Percentiles rank a stretch among this genome's conserved stretches.
These are phyloP conservation scores for Rhinopomastus cyanomelas DNA, from an alignment of 2,113 vertebrate species.

Conservation along the genomic window DNA sequence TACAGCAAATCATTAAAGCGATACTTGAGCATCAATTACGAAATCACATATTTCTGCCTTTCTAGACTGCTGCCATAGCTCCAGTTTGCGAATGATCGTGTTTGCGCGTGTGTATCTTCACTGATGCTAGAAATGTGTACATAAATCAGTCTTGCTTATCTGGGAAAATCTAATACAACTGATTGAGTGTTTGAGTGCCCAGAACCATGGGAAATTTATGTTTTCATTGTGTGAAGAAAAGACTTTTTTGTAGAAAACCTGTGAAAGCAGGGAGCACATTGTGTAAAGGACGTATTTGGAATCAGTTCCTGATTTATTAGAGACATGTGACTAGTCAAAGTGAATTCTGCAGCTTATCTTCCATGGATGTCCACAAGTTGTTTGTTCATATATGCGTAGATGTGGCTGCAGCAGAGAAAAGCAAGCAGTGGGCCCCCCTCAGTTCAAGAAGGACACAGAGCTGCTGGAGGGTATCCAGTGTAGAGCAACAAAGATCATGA, in stretches of 20 bases:
- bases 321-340: neutral
- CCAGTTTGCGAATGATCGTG: neutral
- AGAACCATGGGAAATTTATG: neutral
- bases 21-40: neutral
- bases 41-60: neutral
- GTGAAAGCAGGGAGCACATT: neutral
- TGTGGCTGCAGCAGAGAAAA: neutral
- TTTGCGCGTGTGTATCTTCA: neutral
- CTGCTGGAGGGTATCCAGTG: no score
- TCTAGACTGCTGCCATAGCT: neutral
- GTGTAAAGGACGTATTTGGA: neutral
- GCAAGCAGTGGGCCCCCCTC: no score
- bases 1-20: neutral
- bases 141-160: neutral
- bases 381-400: neutral
- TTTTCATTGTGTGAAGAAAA: neutral
- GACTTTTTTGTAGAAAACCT: neutral
- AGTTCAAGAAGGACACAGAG: no score
- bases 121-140: rapidly evolving
- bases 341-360: neutral
- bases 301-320: neutral
- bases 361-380: neutral
- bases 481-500: no score
- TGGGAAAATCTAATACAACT: neutral
- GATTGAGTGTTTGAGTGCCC: no score